Evolutionary conservation across 2,888 invertebrate species (phyloP).

Genomic region (Parthenolecanium corni): DNA sequence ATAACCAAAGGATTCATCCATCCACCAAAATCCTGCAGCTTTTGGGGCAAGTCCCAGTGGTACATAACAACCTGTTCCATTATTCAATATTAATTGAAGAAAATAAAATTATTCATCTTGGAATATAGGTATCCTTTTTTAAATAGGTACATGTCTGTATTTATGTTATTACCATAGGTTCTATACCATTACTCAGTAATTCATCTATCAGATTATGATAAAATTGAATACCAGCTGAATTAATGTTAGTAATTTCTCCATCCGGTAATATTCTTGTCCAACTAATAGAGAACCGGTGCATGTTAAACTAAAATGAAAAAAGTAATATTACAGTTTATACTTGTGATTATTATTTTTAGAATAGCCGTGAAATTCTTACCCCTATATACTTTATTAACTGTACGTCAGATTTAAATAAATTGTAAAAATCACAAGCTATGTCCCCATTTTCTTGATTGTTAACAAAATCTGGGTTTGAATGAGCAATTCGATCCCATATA

Average conservation of each 20-base stretch:
- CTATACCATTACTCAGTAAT: slow-evolving; percentile 39
- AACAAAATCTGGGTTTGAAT: slow-evolving; percentile 44
- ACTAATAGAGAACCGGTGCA: slow-evolving; percentile 37
- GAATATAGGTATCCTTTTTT: too few species aligned
- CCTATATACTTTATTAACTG: slow-evolving; percentile 46
- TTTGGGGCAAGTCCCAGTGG: slow-evolving; percentile 55
- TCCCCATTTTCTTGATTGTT: slow-evolving; percentile 49
- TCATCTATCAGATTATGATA: slow-evolving; percentile 42
- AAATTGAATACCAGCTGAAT: slow-evolving; percentile 41
- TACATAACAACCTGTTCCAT: slow-evolving; percentile 40
- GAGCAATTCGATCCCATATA: slow-evolving; percentile 57
- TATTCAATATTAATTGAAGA: too few species aligned
- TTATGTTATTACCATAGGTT: slow-evolving; percentile 36
- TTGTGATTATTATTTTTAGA: too few species aligned
- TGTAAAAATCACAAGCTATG: slow-evolving; percentile 55
- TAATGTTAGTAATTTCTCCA: slow-evolving; percentile 37
- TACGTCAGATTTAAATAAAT: slow-evolving; percentile 51
- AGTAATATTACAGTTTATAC: not conserved
- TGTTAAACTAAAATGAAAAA: slow-evolving; percentile 31
- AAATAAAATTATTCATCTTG: too few species aligned
- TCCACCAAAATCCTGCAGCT: slow-evolving; percentile 46
- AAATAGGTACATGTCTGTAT: too few species aligned
- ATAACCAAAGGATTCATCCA: slow-evolving; percentile 47
- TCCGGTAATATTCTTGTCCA: slow-evolving; percentile 43
- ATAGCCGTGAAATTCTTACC: slow-evolving; percentile 36